Percentiles rank a stretch among this genome's conserved stretches.
Evolutionary conservation across 1,140 invertebrate species (phyloP).

Genomic region (Phenacoccus solenopsis): DNA sequence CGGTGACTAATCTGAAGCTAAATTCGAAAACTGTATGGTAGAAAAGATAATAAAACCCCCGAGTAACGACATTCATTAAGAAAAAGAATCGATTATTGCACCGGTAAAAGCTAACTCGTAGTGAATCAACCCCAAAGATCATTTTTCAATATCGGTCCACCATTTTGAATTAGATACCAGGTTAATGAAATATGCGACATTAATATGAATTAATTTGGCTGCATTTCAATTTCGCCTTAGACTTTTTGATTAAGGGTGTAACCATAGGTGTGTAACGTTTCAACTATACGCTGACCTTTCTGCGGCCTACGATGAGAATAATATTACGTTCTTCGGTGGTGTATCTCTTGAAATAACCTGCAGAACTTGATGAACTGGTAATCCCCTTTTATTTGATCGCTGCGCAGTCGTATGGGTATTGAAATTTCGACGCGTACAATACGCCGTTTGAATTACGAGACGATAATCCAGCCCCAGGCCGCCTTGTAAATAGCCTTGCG

Average conservation of each 20-base stretch:
- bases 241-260: slow-evolving; percentile 13
- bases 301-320: slow-evolving; percentile 6
- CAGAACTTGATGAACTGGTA: slow-evolving; percentile 16
- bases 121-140: not conserved
- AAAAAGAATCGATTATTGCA: too few species aligned
- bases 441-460: slow-evolving; percentile 5
- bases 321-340: not conserved
- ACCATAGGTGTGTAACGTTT: slow-evolving; percentile 12
- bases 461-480: not conserved
- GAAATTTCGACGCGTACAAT: not conserved
- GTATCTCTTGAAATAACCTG: not conserved
- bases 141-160: not conserved
- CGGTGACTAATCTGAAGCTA: too few species aligned
- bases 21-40: too few species aligned
- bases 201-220: slow-evolving; percentile 5
- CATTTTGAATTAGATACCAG: not conserved
- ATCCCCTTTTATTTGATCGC: slow-evolving; percentile 13
- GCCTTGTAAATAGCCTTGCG: not conserved
- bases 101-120: too few species aligned
- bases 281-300: not conserved
- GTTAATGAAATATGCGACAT: slow-evolving; percentile 8
- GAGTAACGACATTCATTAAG: too few species aligned
- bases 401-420: not conserved
- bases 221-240: slow-evolving; percentile 11
- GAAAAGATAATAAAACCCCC: too few species aligned